A percentile compares a stretch with the other conserved stretches of the same genome.
phyloP scores from a whole-genome alignment of 2,797 vertebrate genomes.

The Propithecus deckenii region DNA sequence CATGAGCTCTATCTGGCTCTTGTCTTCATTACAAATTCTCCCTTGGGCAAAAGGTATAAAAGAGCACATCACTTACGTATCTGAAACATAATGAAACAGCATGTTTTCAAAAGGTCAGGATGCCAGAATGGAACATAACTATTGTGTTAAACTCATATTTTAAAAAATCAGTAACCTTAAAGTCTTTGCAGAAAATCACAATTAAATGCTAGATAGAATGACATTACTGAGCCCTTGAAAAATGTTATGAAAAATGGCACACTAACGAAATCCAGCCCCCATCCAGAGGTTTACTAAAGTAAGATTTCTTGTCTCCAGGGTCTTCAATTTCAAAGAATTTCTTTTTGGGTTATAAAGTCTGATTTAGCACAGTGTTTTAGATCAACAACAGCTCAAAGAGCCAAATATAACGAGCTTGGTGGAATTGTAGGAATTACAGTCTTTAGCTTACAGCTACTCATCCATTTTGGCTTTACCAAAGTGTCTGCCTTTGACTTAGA shows the following conservation, averaged over 20 bases:
- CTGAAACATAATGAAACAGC: slow-evolving; percentile 60
- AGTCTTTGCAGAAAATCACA: slow-evolving; percentile 30
- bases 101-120: slow-evolving; percentile 55
- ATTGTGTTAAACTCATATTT: slow-evolving; percentile 41
- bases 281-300: not conserved
- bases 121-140: slow-evolving; percentile 20
- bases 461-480: not conserved
- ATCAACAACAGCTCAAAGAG: not conserved
- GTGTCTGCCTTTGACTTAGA: not conserved
- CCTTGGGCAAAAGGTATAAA: not conserved
- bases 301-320: not conserved
- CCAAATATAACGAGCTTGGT: not conserved
- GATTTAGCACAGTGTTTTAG: not conserved
- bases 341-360: not conserved
- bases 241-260: not conserved
- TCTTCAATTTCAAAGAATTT: not conserved
- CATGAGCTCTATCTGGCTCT: not conserved
- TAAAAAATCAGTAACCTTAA: not conserved
- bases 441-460: not conserved
- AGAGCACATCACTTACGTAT: slow-evolving; percentile 32
- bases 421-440: not conserved
- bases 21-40: slow-evolving; percentile 20
- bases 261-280: not conserved
- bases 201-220: slow-evolving; percentile 16
- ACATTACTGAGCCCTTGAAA: slow-evolving; percentile 23